phyloP scores from a whole-genome alignment of 2,113 vertebrate species.

The Rhizomys pruinosus region DNA sequence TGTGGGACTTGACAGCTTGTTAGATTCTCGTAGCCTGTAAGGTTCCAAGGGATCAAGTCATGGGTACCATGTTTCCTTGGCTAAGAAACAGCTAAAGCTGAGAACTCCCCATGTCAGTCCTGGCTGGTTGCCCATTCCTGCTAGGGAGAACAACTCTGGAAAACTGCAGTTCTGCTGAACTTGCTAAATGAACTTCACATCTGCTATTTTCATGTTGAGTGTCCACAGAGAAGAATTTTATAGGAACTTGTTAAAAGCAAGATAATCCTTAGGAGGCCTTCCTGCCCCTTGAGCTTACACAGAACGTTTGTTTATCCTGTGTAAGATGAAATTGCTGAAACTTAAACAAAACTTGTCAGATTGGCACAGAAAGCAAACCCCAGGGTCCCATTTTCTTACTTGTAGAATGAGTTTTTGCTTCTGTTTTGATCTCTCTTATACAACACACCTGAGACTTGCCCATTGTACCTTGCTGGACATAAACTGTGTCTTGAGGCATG shows the following conservation, averaged over 20 bases:
- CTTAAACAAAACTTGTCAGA: conserved; percentile 36
- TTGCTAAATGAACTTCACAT: conserved; percentile 40
- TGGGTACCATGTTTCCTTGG: conserved; percentile 55
- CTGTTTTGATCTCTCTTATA: conserved; percentile 21
- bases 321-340: conserved; percentile 57
- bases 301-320: conserved; percentile 20
- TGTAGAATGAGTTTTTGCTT: background rate
- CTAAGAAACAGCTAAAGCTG: conserved; percentile 38
- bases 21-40: conserved; percentile 66
- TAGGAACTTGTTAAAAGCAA: conserved; percentile 52
- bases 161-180: conserved; percentile 25
- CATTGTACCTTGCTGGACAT: background rate
- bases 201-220: conserved; percentile 61
- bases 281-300: background rate
- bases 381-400: background rate
- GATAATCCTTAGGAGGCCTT: conserved; percentile 36
- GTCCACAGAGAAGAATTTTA: conserved; percentile 41
- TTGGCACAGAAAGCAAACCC: conserved; percentile 43
- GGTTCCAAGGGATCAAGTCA: conserved; percentile 18
- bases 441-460: background rate
- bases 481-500: background rate
- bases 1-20: conserved; percentile 59
- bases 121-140: conserved; percentile 50
- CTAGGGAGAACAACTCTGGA: conserved; percentile 13
- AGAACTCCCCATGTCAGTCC: background rate